Base-by-base conservation (phyloP, 2,797 vertebrate genomes). In the Eremophila alpestris region DNA sequence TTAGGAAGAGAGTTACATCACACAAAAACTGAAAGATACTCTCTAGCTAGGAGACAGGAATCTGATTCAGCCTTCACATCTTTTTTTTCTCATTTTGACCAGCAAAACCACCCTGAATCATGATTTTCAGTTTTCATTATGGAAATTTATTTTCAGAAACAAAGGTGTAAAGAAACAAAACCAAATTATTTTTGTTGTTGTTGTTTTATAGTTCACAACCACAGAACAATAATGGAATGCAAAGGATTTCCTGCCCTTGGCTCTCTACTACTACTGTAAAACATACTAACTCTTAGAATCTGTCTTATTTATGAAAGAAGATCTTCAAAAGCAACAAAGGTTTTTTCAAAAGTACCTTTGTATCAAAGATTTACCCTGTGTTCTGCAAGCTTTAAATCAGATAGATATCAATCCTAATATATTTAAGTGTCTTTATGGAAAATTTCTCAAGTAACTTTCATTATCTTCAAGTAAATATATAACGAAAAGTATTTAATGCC, bases 121-220 rank as follows among this genome's bases (percentile, higher is more conserved):
- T 18, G 2, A 55, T 23, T 55, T 60, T 74, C 6, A 48, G 4
- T 29, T 65, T 69, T 48, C 41, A 14, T n/a, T 12, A 15, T 3
- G 10, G n/a, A 45, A 54, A n/a, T 19, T n/a, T 10, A 38, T 15
- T 21, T 45, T 63, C 52, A 13, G n/a, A 73, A 76, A 59, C 2
- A 36, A 52, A 23, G 3, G 10, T 11, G 2, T 3, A 29, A 43
- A 36, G 51, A 23, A 4, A 0, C 1, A 34, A 48, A 40, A 9
- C 16, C 23, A 40, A 41, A 4, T 56, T 34, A 2, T 22, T 19
- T 69, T 19, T n/a, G 48, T 29, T 77, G 6, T 41, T 62, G 21
- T 38, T 24, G 10, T 85, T 73, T 38, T 14, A 19, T 24, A 76
- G 29, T 41, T 83, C 29, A 23, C 4, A 48, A 58, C 14, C 12